These are phyloP conservation scores for Lethenteron reissneri DNA, from an alignment of 2,113 vertebrate species.

Conservation along the genomic window DNA sequence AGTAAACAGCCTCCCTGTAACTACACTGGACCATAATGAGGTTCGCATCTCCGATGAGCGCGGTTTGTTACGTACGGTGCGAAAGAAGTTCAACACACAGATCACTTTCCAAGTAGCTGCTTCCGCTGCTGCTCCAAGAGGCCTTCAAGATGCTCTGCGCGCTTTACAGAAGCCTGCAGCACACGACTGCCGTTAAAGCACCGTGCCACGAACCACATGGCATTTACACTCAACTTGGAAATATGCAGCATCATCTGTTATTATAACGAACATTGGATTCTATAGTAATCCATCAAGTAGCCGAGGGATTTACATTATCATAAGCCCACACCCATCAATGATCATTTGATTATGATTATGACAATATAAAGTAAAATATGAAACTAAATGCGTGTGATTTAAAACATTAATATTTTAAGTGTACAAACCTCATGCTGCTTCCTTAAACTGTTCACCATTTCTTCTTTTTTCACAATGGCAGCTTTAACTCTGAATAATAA, in stretches of 20 bases:
- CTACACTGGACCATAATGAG: no score
- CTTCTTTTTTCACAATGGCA: slow-evolving; percentile 60
- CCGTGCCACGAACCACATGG: no score
- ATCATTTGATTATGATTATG: not conserved
- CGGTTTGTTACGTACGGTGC: no score
- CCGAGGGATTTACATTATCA: no score
- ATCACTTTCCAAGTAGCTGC: slow-evolving; percentile 37
- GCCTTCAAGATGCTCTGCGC: slow-evolving; percentile 52
- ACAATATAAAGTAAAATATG: accelerated
- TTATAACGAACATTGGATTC: no score
- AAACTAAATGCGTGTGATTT: not conserved
- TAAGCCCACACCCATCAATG: no score
- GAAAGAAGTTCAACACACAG: no score
- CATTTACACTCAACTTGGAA: no score
- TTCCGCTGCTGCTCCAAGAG: slow-evolving; percentile 49
- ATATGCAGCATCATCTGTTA: no score
- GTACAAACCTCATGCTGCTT: slow-evolving; percentile 45
- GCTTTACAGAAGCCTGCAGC: slow-evolving; percentile 42
- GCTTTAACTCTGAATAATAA: slow-evolving; percentile 42
- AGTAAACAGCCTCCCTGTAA: no score
- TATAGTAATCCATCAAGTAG: no score
- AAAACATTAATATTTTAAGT: not conserved
- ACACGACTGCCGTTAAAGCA: not conserved
- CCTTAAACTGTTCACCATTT: slow-evolving; percentile 39
- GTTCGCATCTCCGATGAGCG: no score